These are phyloP conservation scores for Idaea biselata DNA, from an alignment of 2,888 invertebrate species.

Conservation along the genomic window DNA sequence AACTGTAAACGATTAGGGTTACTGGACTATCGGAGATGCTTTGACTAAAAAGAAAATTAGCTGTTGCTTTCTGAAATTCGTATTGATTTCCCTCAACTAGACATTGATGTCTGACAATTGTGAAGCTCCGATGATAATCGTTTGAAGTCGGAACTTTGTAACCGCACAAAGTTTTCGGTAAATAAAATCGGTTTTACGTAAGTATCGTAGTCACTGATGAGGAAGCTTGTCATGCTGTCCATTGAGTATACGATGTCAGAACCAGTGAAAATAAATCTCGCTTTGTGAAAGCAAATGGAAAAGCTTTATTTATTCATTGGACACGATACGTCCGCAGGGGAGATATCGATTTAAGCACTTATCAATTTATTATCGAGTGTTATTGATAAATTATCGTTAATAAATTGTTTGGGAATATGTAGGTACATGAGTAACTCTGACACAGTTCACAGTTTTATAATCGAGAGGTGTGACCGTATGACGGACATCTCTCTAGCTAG, in stretches of 20 bases:
- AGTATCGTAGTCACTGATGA: slow-evolving; percentile 1
- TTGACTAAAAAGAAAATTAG: slow-evolving; percentile 54
- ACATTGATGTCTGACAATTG: not conserved
- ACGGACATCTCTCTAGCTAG: no score
- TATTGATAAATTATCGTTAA: slow-evolving; percentile 10
- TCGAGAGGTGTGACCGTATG: no score
- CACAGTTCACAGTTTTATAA: not conserved
- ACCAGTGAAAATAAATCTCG: slow-evolving; percentile 29
- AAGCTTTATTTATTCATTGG: slow-evolving; percentile 6
- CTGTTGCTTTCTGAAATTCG: slow-evolving; percentile 36
- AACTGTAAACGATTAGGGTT: slow-evolving; percentile 71
- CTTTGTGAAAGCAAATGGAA: slow-evolving; percentile 12
- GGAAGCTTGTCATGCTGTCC: slow-evolving; percentile 7
- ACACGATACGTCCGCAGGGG: slow-evolving; percentile 4
- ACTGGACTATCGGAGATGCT: slow-evolving; percentile 49
- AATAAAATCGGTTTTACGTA: not conserved
- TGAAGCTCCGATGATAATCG: not conserved
- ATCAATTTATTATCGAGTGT: slow-evolving; percentile 1
- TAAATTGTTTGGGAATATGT: slow-evolving; percentile 21
- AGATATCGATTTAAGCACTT: slow-evolving; percentile 5
- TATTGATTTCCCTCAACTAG: slow-evolving; percentile 17
- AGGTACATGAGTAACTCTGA: slow-evolving; percentile 26
- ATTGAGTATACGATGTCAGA: slow-evolving; percentile 3
- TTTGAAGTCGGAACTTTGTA: not conserved
- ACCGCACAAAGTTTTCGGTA: not conserved